These are phyloP conservation scores for Solenopsis invicta DNA, from an alignment of 1,140 invertebrate species.

Conservation along the genomic window DNA sequence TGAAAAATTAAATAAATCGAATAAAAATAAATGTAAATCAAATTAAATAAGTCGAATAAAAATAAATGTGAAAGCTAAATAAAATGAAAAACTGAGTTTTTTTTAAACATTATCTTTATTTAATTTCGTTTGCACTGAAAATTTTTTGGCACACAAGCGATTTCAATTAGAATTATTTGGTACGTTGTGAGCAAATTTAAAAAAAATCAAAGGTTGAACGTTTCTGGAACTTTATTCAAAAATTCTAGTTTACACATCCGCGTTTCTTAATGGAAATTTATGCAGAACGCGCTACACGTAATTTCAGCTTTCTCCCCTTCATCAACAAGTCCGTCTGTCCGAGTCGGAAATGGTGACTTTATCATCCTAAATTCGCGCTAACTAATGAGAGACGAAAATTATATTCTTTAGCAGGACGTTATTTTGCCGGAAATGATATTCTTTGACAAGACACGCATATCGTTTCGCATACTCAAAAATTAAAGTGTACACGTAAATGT, in stretches of 20 bases:
- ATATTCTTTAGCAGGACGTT: constrained; percentile 38
- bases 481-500: constrained; percentile 55
- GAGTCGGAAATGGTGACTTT: constrained; percentile 61
- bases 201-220: constrained; percentile 13
- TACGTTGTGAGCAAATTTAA: not conserved
- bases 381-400: constrained; percentile 61
- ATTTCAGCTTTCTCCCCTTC: constrained; percentile 56
- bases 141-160: not conserved
- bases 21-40: not conserved
- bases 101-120: not conserved
- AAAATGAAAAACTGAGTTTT: not conserved
- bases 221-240: constrained; percentile 59
- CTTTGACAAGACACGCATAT: constrained; percentile 25
- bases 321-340: constrained; percentile 64
- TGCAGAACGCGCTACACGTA: constrained; percentile 56
- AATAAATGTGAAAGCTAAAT: not conserved
- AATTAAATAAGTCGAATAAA: constrained; percentile 13
- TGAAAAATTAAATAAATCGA: constrained; percentile 25
- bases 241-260: constrained; percentile 60
- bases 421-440: constrained; percentile 24
- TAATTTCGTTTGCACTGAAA: not conserved
- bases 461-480: constrained; percentile 31
- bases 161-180: constrained; percentile 6
- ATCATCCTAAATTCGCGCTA: constrained; percentile 55
- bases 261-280: constrained; percentile 59